Base-by-base conservation (phyloP, 2,113 vertebrate species). In the Ptychochromis oligacanthus region DNA sequence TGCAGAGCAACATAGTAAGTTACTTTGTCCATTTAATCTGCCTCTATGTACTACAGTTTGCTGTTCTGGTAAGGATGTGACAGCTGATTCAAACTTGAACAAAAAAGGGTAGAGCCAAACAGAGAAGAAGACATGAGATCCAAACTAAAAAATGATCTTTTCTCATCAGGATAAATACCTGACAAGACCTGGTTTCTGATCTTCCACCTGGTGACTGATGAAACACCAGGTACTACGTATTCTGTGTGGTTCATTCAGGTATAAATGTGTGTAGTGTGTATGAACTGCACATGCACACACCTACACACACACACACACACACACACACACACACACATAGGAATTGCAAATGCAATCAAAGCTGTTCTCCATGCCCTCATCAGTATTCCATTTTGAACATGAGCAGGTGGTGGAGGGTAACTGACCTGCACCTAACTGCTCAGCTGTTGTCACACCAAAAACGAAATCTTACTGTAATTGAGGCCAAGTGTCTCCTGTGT, bases 311-410 rank as follows among this genome's bases (percentile, higher is more conserved):
- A 57, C 76, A 83, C 77, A 60, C 31, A 60, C 36, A 49, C 75
- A 54, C 54, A 77, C 52, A 70, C 36, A 64, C 46, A 58, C 59
- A 76, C 43, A 55, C 52, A 87, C 26, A 84, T 46, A 86, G 65
- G 90, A 92, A 89, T 90, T 93, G 88, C 90, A 93, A 93, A 93
- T 95, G 92, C 93, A 93, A 93, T 94, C 91, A 93, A 77, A 72
- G 79, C 78, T 43, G 24, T 11, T 89, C 79, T 65, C 40, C 22
- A 13, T 11, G 12, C 72, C 55, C 85, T 92, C 89, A 92, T 92
- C 90, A 90, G 80, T 79, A 88, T 87, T 89, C 87, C 78, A 79
- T 87, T 82, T 78, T 82, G 62, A 89, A 88, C 81, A 82, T 22
- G 80, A 92, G 60, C 92, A 94, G 93, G 88, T 94, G 92, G 82